Base-by-base conservation (phyloP, 2,888 invertebrate species). In the Eledone cirrhosa region DNA sequence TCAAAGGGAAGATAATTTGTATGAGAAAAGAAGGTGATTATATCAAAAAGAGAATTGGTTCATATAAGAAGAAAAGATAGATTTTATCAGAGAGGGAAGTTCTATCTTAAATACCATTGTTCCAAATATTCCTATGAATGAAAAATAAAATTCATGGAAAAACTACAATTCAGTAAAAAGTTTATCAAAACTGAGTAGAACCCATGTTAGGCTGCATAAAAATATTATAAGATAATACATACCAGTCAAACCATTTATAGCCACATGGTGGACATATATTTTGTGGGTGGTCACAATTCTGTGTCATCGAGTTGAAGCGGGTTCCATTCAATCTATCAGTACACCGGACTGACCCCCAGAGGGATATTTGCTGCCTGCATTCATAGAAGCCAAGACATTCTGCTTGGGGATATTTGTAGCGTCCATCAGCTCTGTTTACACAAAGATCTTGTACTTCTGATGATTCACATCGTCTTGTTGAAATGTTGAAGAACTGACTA, bases 251-350 rank as follows among this genome's bases (percentile, higher is more conserved):
- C 84, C 83, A 84, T 27, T 80, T 80, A 80, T 85, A 84, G 24
- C 85, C 85, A 65, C 85, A 85, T 11, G 85, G 85, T 24, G 84
- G 83, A 78, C 85, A 85, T 47, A 84, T 81, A 76, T 85, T 85
- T 77, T 83, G 82, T 8, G 82, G 83, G 63, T 80, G 81, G 78
- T 84, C 85, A 76, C 85, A 85, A 48, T 33, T 48, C 22, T 82
- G 80, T 22, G 82, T 82, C 31, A 77, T 72, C 31, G 79, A 79
- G 79, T 85, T 85, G 79, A 85, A 85, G 81, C 83, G 81, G 72
- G 80, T 79, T 5, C 85, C 83, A 1, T 83, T 84, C 48, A 82
- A 80, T 11, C 67, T 72, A 47, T 79, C 77, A 2, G 79, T 77
- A 74, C 84, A 85, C 53, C 78, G 81, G 74, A 78, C 78, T 48